Evolutionary conservation across 1,140 invertebrate genomes (phyloP).

Genomic region (Heliconius melpomene): DNA sequence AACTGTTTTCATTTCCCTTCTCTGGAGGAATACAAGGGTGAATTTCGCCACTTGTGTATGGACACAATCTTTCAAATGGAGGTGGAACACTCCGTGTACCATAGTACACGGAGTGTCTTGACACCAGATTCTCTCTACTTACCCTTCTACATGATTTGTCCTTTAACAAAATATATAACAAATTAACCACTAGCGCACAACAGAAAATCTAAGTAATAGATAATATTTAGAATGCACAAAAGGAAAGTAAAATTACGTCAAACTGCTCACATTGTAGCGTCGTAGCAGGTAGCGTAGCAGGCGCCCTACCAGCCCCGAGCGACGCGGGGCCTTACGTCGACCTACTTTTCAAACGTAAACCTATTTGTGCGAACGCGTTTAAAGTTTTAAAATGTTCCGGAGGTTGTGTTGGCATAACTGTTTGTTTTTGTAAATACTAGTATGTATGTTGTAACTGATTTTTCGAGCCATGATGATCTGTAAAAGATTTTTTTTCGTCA

Average conservation of each 20-base stretch:
- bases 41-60: too few relatives aligned
- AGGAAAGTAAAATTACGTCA: constrained; percentile 25
- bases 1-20: too few relatives aligned
- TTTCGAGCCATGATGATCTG: too few relatives aligned
- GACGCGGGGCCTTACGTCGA: constrained; percentile 20
- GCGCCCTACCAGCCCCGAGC: constrained; percentile 22
- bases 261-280: constrained; percentile 21
- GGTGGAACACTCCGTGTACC: too few relatives aligned
- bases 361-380: constrained; percentile 18
- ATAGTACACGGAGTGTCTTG: too few relatives aligned
- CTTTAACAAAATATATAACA: not conserved
- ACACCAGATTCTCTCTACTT: too few relatives aligned
- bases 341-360: constrained; percentile 18
- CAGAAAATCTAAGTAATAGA: not conserved
- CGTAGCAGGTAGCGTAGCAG: constrained; percentile 21
- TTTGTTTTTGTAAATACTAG: too few relatives aligned
- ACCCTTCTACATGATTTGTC: not conserved
- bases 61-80: too few relatives aligned
- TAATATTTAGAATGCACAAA: constrained; percentile 24
- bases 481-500: too few relatives aligned
- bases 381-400: constrained; percentile 24
- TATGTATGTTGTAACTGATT: too few relatives aligned
- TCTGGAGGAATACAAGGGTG: too few relatives aligned
- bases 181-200: not conserved
- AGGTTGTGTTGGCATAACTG: constrained; percentile 7